Base-by-base conservation (phyloP, 2,113 vertebrate species). In the Manacus vitellinus region DNA sequence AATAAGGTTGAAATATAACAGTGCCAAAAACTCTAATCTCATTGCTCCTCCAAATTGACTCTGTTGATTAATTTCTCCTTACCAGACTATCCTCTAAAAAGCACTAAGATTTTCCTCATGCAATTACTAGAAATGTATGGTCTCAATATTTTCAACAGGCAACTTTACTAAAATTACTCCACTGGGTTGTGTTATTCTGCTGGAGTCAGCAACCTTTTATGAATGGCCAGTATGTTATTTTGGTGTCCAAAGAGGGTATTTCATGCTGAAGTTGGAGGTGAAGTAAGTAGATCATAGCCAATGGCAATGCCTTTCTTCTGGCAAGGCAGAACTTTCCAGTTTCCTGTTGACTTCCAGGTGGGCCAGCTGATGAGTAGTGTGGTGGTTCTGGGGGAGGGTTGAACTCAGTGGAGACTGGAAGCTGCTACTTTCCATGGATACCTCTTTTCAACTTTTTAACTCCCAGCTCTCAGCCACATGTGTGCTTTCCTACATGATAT, bases 1-100 rank as follows among this genome's bases (percentile, higher is more conserved):
- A 89, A 74, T 87, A 83, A 94, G 72, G 55, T 72, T 88, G 68
- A 80, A 94, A 84, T 80, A 30, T 12, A 84, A 24, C 24, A 61
- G 56, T 46, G 24, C 33, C 25, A 56, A n/a, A 59, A 81, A 88
- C 33, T 73, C 19, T 55, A 41, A 75, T 95, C 27, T 89, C 30
- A 30, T 49, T 56, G 8, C 20, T 87, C 16, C 41, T 82, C 66
- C 68, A 75, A 87, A 87, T 35, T 37, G 43, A 71, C 39, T 89
- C 0, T n/a, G 23, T 49, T 85, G 35, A 44, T 81, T 81, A 56
- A 44, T 61, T 89, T 80, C 14, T 22, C 18, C 43, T 86, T 80
- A 55, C 18, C 39, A 77, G 55, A 55, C 58, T 70, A 27, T 70
- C 9, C 22, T 89, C 47, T 78, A 52, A 72, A 65, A 47, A 51